phyloP scores from a whole-genome alignment of 2,888 invertebrate genomes.

The Sinhomidia bicolor region DNA sequence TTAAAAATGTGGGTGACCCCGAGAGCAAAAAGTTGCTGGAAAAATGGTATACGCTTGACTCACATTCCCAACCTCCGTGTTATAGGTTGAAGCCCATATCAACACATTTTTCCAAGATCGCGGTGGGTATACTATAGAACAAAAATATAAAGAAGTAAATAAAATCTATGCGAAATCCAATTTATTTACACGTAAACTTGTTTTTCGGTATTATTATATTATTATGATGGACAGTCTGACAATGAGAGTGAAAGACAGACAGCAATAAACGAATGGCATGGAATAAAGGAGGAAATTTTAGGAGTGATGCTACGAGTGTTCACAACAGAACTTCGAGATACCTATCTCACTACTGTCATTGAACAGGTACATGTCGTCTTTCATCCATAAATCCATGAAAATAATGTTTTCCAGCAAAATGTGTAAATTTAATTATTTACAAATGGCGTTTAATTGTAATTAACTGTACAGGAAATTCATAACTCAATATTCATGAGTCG shows the following conservation, averaged over 20 bases:
- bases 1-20: conserved; percentile 85
- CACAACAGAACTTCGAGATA: conserved; percentile 89
- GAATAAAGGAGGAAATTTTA: conserved; percentile 86
- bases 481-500: conserved; percentile 91
- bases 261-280: conserved; percentile 84
- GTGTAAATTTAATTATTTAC: too few relatives aligned
- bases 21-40: conserved; percentile 82
- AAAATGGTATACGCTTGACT: conserved; percentile 87
- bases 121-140: conserved; percentile 80
- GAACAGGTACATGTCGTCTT: conserved; percentile 88
- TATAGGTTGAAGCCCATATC: conserved; percentile 87
- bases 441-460: background rate
- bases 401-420: too few relatives aligned
- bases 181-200: too few relatives aligned
- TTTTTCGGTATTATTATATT: too few relatives aligned
- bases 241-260: conserved; percentile 82
- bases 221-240: too few relatives aligned
- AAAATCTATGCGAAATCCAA: background rate
- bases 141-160: background rate
- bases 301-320: conserved; percentile 87
- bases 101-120: conserved; percentile 84
- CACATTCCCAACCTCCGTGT: conserved; percentile 88
- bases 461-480: conserved; percentile 86
- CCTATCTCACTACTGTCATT: conserved; percentile 90
- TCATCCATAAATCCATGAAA: too few relatives aligned